Base-by-base conservation (phyloP, 2,797 vertebrate genomes). In the Miichthys miiuy region DNA sequence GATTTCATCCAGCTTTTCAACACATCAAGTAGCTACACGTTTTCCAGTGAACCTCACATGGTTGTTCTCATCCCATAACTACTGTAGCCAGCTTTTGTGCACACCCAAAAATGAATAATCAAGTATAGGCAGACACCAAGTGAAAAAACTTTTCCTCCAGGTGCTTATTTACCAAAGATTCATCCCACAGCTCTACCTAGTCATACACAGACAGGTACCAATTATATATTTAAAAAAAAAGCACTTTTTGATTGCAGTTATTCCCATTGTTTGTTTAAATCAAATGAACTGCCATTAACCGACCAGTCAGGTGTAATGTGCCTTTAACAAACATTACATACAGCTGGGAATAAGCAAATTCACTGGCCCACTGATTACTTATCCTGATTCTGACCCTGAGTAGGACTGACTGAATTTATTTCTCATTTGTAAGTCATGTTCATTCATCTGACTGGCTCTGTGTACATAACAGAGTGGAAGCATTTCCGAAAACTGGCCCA, bases 401-500 rank as follows among this genome's bases (percentile, higher is more conserved):
- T 38, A 9, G 34, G 34, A 38, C 8, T 38, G 34, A 38, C 7
- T 38, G 8, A 38, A 38, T 38, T 38, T 38, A 38, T 64, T 23
- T 68, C 65, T 27, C 68, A 27, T 76, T 69, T 63, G 44, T 4
- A 56, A 21, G 17, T 44, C 68, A 71, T 60, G 55, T 55, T 77
- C 25, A 46, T 73, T 83, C 72, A 73, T 83, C 69, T 81, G 52
- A 79, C 68, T 75, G 72, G 17, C 72, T 80, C 44, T 70, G 38
- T 68, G 61, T 23, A 62, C 55, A 63, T 30, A 75, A 76, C 23
- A 65, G 62, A 46, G 27, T 63, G 51, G 34, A 72, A 51, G 20
- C 44, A 13, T 76, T 76, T 74, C 57, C 0, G 1, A 50, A 79
- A 84, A 52, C 58, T 44, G 71, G 60, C 82, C 71, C 74, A 79